Evolutionary conservation across 2,888 invertebrate genomes (phyloP).

Genomic region (Rhogogaster chlorosoma): DNA sequence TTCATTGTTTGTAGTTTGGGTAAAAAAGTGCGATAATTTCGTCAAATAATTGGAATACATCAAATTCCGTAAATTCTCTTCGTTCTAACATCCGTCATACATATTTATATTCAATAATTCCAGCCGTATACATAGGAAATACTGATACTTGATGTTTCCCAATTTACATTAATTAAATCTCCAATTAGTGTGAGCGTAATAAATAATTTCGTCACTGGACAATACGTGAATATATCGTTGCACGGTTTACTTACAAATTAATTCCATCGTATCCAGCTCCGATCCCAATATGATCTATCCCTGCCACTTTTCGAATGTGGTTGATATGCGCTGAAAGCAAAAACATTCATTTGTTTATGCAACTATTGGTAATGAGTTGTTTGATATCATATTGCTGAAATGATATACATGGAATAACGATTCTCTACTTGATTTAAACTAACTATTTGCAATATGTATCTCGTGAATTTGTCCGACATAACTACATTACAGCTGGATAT

Average conservation of each 20-base stretch:
- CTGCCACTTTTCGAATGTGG: conserved; percentile 91
- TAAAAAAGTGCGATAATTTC: not conserved
- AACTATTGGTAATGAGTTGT: not conserved
- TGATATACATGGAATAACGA: not conserved
- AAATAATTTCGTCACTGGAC: not conserved
- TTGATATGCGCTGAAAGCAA: conserved; percentile 90
- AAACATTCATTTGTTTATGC: conserved; percentile 1
- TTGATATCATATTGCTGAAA: not conserved
- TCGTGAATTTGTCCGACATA: not conserved
- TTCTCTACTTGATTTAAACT: conserved; percentile 13
- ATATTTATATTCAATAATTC: not conserved
- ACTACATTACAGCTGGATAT: conserved; percentile 3
- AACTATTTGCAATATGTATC: not conserved
- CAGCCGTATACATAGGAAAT: not conserved
- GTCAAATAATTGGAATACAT: not conserved
- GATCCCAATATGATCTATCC: conserved; percentile 92
- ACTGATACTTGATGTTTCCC: not conserved
- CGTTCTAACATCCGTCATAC: not conserved
- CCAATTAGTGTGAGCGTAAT: not conserved
- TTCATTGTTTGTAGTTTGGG: not conserved
- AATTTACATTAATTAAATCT: not conserved
- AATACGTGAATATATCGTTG: not conserved
- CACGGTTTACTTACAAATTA: conserved; percentile 87
- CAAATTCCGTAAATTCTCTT: not conserved
- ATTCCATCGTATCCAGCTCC: conserved; percentile 95